A percentile compares a stretch with the other conserved stretches of the same genome.
phyloP scores from a whole-genome alignment of 2,888 invertebrate genomes.

The Monoplex corrugatus region DNA sequence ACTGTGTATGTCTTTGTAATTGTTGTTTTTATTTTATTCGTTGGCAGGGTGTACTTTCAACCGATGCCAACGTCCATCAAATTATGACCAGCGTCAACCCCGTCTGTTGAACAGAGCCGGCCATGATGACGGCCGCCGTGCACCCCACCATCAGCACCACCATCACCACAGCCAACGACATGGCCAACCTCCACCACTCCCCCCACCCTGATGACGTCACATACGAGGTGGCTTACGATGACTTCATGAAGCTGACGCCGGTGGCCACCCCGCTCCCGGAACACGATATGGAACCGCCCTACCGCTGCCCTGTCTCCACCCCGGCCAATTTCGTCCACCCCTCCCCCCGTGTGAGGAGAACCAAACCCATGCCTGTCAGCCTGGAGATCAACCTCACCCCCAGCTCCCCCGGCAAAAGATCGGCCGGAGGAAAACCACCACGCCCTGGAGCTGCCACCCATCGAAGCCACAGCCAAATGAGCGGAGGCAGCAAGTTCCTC shows the following conservation, averaged over 20 bases:
- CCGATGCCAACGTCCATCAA: not conserved
- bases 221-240: not conserved
- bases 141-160: not conserved
- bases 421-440: conserved; percentile 35
- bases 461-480: not conserved
- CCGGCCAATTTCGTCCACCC: conserved; percentile 49
- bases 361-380: conserved; percentile 6
- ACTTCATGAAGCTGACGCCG: conserved; percentile 11
- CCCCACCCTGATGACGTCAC: not conserved
- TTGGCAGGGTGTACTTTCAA: not conserved
- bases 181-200: not conserved
- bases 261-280: not conserved
- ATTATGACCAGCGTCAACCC: not conserved
- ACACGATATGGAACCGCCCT: conserved; percentile 34
- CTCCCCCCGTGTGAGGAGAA: not conserved
- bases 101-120: too few relatives aligned
- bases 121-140: not conserved
- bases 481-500: not conserved
- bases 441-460: not conserved
- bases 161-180: not conserved
- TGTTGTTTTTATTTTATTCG: not conserved
- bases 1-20: too few relatives aligned
- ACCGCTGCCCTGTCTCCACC: conserved; percentile 55
- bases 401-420: not conserved
- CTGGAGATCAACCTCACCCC: conserved; percentile 31